phyloP scores from a whole-genome alignment of 2,888 invertebrate species.

The Sussaba pulchella region DNA sequence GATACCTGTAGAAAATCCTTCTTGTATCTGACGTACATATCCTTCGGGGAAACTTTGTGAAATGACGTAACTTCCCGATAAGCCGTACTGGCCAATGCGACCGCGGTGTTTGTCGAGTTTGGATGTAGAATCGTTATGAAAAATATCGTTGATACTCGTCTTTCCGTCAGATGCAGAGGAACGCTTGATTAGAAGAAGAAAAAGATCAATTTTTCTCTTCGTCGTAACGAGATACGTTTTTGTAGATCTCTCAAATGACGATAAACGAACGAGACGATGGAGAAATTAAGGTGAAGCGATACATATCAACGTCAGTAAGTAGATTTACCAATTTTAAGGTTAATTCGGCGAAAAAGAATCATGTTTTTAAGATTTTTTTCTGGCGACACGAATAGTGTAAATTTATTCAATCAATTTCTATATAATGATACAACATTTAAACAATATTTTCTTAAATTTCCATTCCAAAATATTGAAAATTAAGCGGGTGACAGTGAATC shows the following conservation, averaged over 20 bases:
- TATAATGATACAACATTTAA: too few relatives aligned
- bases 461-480: too few relatives aligned
- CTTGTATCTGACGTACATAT: constrained; percentile 88
- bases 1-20: constrained; percentile 85
- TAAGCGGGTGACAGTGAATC: too few relatives aligned
- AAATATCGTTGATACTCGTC: constrained; percentile 86
- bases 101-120: constrained; percentile 85
- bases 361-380: too few relatives aligned
- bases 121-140: constrained; percentile 86
- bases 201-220: constrained; percentile 5
- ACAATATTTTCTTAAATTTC: too few relatives aligned
- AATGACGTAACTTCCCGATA: constrained; percentile 86
- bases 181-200: constrained; percentile 68
- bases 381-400: too few relatives aligned
- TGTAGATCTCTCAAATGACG: too few relatives aligned
- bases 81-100: constrained; percentile 86
- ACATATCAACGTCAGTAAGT: too few relatives aligned
- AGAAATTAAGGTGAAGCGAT: too few relatives aligned
- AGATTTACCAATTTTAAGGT: neutral
- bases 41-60: constrained; percentile 86
- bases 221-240: neutral
- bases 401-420: too few relatives aligned
- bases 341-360: too few relatives aligned
- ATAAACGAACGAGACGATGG: too few relatives aligned
- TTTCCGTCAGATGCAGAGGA: constrained; percentile 76